A percentile compares a stretch with the other conserved stretches of the same genome.
Evolutionary conservation across 2,113 vertebrate species (phyloP).

Genomic region (Siniperca chuatsi): DNA sequence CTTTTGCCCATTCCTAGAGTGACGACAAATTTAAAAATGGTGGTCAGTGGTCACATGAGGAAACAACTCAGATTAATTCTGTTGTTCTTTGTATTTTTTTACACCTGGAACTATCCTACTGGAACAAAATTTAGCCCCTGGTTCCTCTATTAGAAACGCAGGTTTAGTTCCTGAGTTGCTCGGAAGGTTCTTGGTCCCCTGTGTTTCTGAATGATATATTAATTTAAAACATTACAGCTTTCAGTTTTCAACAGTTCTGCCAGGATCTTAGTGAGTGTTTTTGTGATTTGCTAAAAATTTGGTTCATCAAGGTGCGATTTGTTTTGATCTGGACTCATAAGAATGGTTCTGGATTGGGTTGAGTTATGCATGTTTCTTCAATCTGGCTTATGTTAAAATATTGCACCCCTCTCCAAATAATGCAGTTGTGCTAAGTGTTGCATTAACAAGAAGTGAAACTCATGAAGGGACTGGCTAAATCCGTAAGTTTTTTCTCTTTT

Average conservation of each 20-base stretch:
- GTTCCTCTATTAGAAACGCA: background rate
- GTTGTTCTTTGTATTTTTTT: background rate
- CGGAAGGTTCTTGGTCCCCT: background rate
- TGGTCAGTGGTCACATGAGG: background rate
- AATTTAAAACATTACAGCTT: background rate
- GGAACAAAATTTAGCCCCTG: background rate
- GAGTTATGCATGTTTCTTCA: background rate
- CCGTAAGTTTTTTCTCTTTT: background rate
- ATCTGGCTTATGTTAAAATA: background rate
- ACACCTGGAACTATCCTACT: too few relatives aligned
- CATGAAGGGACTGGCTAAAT: background rate
- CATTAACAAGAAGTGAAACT: conserved; percentile 13
- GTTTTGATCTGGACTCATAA: background rate
- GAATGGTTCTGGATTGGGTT: background rate
- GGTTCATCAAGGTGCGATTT: background rate
- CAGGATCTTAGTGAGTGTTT: background rate
- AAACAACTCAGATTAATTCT: background rate
- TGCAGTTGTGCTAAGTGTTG: background rate
- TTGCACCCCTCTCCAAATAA: background rate
- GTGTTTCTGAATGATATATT: background rate
- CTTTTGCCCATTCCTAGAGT: background rate
- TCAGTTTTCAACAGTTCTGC: background rate
- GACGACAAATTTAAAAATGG: background rate
- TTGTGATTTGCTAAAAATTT: background rate
- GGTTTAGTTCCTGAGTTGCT: background rate